Evolutionary conservation across 2,113 vertebrate species (phyloP).

Genomic region (Aleadryas rufinucha): DNA sequence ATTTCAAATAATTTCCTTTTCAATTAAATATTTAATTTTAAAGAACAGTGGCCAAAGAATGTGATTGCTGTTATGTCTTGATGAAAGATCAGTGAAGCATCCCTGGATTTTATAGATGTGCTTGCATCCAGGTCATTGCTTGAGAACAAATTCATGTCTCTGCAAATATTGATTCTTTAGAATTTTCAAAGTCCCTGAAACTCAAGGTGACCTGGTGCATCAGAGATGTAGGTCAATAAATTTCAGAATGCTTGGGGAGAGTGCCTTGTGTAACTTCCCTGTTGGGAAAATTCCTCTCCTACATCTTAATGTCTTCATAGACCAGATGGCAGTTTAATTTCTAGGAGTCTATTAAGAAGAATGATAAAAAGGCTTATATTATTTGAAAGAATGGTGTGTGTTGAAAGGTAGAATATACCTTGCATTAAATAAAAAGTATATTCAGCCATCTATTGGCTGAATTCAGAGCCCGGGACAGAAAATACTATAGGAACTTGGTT

Average conservation of each 20-base stretch:
- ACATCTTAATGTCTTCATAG: not conserved
- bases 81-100: not conserved
- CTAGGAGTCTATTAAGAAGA: not conserved
- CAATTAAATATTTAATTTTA: not conserved
- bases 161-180: slow-evolving; percentile 1
- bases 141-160: slow-evolving; percentile 4
- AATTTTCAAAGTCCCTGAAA: not conserved
- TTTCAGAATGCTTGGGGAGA: not conserved
- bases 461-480: not conserved
- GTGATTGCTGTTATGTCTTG: not conserved
- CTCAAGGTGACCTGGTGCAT: not conserved
- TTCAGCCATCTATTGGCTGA: not conserved
- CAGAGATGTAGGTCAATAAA: not conserved
- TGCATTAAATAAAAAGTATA: not conserved
- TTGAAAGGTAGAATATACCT: not conserved
- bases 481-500: not conserved
- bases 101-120: not conserved
- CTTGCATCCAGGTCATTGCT: not conserved
- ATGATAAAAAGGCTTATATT: not conserved
- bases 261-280: not conserved
- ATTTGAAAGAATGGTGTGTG: not conserved
- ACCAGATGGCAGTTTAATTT: not conserved
- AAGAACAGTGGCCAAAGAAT: not conserved
- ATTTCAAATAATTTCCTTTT: not conserved
- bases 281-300: not conserved